phyloP scores from a whole-genome alignment of 2,113 vertebrate species.

The Corapipo altera region DNA sequence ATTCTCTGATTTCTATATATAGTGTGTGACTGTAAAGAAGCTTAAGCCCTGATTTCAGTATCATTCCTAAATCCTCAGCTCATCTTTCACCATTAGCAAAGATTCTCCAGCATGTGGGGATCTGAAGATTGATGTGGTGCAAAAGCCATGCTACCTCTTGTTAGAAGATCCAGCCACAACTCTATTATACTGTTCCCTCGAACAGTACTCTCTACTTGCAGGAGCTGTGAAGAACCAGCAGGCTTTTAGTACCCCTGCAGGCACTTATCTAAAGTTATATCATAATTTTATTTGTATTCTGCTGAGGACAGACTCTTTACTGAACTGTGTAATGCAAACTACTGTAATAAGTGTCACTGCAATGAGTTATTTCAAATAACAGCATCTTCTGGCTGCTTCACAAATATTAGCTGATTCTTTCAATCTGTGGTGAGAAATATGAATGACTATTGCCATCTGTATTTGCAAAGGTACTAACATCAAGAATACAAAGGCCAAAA shows the following conservation, averaged over 20 bases:
- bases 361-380: not conserved
- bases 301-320: not conserved
- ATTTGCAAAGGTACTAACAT: not conserved
- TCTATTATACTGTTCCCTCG: not conserved
- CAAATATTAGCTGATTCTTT: not conserved
- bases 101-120: not conserved
- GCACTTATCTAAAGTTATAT: not conserved
- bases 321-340: not conserved
- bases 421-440: not conserved
- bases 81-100: not conserved
- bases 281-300: not conserved
- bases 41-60: not conserved
- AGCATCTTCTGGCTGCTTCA: not conserved
- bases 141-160: not conserved
- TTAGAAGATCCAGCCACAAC: not conserved
- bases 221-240: not conserved
- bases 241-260: not conserved
- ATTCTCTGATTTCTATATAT: not conserved
- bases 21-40: not conserved
- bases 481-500: not conserved
- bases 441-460: not conserved
- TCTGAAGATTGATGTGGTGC: not conserved
- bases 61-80: not conserved
- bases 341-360: not conserved
- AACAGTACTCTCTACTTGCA: not conserved